Evolutionary conservation across 2,888 invertebrate species (phyloP).

Genomic region (Nymphalis c-album): DNA sequence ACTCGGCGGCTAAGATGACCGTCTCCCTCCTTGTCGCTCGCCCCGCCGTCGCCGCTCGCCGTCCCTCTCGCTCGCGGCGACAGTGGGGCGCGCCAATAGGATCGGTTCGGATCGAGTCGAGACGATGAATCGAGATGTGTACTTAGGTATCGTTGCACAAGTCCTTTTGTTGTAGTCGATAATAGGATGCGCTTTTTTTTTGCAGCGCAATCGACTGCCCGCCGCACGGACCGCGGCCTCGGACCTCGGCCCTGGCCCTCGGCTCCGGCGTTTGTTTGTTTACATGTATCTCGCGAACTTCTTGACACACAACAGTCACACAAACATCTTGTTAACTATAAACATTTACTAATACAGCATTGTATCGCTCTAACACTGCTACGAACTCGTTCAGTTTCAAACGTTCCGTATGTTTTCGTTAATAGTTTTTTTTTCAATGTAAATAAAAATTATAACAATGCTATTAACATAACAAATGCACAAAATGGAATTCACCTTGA

Average conservation of each 20-base stretch:
- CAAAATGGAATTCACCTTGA: conserved; percentile 56
- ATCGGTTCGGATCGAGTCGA: conserved; percentile 80
- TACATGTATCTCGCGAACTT: conserved; percentile 46
- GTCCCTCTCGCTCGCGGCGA: conserved; percentile 72
- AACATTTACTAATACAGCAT: conserved; percentile 11
- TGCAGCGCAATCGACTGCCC: conserved; percentile 63
- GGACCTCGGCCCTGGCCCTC: conserved; percentile 29
- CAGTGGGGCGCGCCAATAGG: conserved; percentile 81
- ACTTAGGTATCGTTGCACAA: conserved; percentile 81
- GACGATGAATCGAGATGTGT: conserved; percentile 82
- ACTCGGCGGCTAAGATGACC: conserved; percentile 80
- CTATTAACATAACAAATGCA: conserved; percentile 27
- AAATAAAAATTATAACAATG: conserved; percentile 1
- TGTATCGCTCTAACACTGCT: not conserved
- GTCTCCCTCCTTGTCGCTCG: conserved; percentile 73
- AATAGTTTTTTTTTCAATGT: not conserved
- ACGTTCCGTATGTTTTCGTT: too few species aligned
- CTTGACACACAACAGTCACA: conserved; percentile 25
- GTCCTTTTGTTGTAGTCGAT: conserved; percentile 82
- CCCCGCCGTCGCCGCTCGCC: conserved; percentile 47
- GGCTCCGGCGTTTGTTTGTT: conserved; percentile 54
- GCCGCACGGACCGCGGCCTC: conserved; percentile 54
- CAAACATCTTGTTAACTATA: conserved; percentile 7
- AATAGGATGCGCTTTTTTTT: conserved; percentile 81
- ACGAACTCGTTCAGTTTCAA: too few species aligned